Evolutionary conservation across 2,113 vertebrate species (phyloP), one percentile per base, ranked within the genome.

Genomic region (Prunella himalayana): DNA sequence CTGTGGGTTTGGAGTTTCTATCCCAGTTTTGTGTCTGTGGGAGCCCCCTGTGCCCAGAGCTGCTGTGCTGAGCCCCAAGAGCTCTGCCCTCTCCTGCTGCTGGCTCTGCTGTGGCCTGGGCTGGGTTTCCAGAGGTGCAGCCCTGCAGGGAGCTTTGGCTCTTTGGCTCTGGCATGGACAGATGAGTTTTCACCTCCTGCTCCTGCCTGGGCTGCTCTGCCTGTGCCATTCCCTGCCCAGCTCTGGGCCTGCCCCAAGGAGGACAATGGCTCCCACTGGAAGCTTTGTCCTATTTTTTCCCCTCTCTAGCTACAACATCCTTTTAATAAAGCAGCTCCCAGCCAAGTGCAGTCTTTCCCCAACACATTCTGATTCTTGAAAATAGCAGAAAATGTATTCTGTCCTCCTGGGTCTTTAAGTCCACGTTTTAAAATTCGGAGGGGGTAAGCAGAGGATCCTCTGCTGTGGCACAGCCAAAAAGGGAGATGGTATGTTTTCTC

Each of bases 301-400:
- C 13, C 92, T 88, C 90, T 90, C 79, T 21, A 56, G 90, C 94
- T 95, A 76, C 85, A 95, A 31, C 77, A 88, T 97, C 90, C 90
- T 95, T 85, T 92, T 95, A 94, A 96, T 93, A 94, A 94, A 95
- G 82, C 91, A 87, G 82, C 79, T 95, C 76, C 85, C 76, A 95
- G 92, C 90, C 93, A 95, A 92, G 89, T 42, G 18, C 51, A 54
- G 90, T 18, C 89, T 93, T 92, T 88, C 75, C 93, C 64, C 79
- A 94, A 39, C 69, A 87, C 77, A 89, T 86, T 92, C 83, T 91
- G 78, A 93, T 94, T 94, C 84, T 95, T 94, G 91, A 91, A 97
- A 97, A 96, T 35, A 97, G 95, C 93, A 97, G 95, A 95, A 95
- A 95, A 97, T 93, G 28, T 95, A 88, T 95, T 95, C 96, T 94